These are phyloP conservation scores for Hymenochirus boettgeri DNA, from an alignment of 2,113 vertebrate genomes.

Conservation along the genomic window DNA sequence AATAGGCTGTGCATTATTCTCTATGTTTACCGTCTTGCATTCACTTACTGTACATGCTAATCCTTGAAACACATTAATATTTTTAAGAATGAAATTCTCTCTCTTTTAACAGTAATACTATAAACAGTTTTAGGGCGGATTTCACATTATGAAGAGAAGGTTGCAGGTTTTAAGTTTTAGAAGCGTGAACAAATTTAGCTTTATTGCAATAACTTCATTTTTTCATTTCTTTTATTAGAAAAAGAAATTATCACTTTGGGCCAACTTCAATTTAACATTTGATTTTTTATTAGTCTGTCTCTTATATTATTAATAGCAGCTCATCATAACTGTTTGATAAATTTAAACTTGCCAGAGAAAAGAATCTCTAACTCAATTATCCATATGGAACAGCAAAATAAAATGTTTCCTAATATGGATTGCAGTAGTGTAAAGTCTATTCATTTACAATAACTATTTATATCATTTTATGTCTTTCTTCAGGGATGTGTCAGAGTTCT, in stretches of 20 bases:
- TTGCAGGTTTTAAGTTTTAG: conserved; percentile 19
- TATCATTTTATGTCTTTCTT: too few relatives aligned
- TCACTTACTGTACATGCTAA: too few relatives aligned
- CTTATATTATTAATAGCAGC: conserved; percentile 23
- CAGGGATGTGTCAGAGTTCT: too few relatives aligned
- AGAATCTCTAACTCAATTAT: conserved; percentile 9
- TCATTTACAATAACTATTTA: too few relatives aligned
- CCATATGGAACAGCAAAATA: background rate
- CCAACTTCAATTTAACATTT: conserved; percentile 16
- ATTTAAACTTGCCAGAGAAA: conserved; percentile 7
- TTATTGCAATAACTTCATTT: conserved; percentile 23
- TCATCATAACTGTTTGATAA: background rate
- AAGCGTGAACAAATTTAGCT: conserved; percentile 13
- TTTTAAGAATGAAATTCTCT: too few relatives aligned
- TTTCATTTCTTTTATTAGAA: conserved; percentile 22
- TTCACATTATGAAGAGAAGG: background rate
- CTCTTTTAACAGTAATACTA: too few relatives aligned
- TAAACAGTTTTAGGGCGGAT: background rate
- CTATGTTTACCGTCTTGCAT: too few relatives aligned
- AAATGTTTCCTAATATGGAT: too few relatives aligned
- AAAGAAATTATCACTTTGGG: conserved; percentile 24
- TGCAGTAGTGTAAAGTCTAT: too few relatives aligned
- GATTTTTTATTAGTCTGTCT: conserved; percentile 28
- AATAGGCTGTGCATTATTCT: too few relatives aligned
- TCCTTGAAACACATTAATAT: too few relatives aligned